A percentile compares a stretch with the other conserved stretches of the same genome.
Conservation (phyloP, 2,797 vertebrate genomes). For the Scolopax rusticola region DNA sequence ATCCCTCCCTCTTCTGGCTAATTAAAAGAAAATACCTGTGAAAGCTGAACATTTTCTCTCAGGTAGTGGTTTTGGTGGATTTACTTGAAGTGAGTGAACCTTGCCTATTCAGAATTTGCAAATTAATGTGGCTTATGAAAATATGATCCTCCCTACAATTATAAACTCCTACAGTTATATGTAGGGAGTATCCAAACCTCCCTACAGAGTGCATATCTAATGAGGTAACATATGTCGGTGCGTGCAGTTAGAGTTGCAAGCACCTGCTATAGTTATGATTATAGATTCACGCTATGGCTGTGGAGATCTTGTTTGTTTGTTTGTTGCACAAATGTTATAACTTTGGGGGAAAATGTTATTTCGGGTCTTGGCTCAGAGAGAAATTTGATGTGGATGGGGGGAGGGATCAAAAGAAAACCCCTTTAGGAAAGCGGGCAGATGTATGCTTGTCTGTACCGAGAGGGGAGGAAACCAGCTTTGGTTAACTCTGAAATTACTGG, state of each 20-base stretch:
- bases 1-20: neutral
- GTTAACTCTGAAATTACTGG: neutral
- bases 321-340: slow-evolving; percentile 2
- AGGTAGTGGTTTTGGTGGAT: neutral
- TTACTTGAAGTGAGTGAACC: neutral
- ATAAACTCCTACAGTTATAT: neutral
- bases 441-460: neutral
- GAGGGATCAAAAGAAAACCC: slow-evolving; percentile 3
- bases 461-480: neutral
- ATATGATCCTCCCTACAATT: slow-evolving; percentile 18
- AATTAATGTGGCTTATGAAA: slow-evolving; percentile 47
- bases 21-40: neutral
- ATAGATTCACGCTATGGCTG: neutral
- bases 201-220: neutral
- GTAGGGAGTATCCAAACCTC: neutral
- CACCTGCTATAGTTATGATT: neutral
- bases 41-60: neutral
- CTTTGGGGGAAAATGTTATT: slow-evolving; percentile 60
- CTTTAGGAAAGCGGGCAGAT: neutral
- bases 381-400: neutral
- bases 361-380: slow-evolving; percentile 15
- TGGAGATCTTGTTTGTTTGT: neutral
- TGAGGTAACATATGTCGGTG: neutral
- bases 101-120: slow-evolving; percentile 4
- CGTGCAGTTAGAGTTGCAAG: neutral